Percentiles rank a stretch among this genome's conserved stretches.
phyloP scores from a whole-genome alignment of 2,888 invertebrate species.

The Physocephala rufipes region DNA sequence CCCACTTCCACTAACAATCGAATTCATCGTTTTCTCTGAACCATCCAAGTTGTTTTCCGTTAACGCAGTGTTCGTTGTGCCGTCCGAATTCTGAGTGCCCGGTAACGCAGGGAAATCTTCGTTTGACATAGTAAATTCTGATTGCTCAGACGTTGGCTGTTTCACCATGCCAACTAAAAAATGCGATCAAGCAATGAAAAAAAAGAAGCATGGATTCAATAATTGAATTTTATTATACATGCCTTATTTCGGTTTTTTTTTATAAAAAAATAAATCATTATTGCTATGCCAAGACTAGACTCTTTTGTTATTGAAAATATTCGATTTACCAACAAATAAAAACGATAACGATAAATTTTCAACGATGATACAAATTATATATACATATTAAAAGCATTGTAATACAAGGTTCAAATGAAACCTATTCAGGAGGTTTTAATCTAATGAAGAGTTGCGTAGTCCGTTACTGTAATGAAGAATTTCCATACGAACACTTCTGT shows the following conservation, averaged over 20 bases:
- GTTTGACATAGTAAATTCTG: slow-evolving; percentile 96
- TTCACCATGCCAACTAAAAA: slow-evolving; percentile 91
- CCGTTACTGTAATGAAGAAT: neutral
- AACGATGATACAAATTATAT: no score
- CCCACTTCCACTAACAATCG: slow-evolving; percentile 61
- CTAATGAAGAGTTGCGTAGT: neutral
- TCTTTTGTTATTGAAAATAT: neutral
- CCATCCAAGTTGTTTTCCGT: slow-evolving; percentile 64
- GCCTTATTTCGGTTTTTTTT: no score
- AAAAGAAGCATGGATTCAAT: neutral
- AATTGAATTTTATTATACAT: neutral
- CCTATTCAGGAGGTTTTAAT: neutral
- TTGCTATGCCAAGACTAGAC: neutral
- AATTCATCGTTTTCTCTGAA: slow-evolving; percentile 65
- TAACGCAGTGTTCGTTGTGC: slow-evolving; percentile 64
- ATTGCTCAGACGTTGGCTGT: slow-evolving; percentile 90
- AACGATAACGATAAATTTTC: no score
- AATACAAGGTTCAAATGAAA: no score
- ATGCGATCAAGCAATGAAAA: slow-evolving; percentile 23
- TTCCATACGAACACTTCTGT: neutral
- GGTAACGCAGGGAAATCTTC: slow-evolving; percentile 99
- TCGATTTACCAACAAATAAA: neutral
- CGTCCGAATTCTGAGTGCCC: slow-evolving; percentile 82
- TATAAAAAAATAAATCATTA: no score
- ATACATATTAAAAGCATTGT: no score